A percentile compares a stretch with the other conserved stretches of the same genome.
These are phyloP conservation scores for Trachelus stipa DNA, from an alignment of 2,888 invertebrate species.

Conservation along the genomic window DNA sequence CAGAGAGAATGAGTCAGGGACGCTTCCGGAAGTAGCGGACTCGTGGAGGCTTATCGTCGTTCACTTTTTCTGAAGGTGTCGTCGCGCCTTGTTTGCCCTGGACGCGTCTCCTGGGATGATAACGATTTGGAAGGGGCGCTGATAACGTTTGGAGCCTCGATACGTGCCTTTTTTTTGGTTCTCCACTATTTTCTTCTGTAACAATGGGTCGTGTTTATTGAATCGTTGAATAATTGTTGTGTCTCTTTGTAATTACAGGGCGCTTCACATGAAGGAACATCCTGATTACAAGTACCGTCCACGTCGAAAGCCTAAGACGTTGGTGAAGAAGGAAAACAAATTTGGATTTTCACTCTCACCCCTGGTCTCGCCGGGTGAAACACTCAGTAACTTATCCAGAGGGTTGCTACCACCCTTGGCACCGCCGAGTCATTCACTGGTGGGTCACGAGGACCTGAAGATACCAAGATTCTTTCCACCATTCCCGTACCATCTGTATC, in stretches of 20 bases:
- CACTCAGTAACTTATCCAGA: conserved; percentile 54
- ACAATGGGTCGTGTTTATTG: not conserved
- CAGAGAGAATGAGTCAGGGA: not conserved
- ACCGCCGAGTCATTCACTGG: conserved; percentile 69
- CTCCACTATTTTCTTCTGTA: not conserved
- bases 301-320: conserved; percentile 86
- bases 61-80: conserved; percentile 3
- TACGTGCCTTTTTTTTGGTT: not conserved
- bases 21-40: not conserved
- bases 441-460: conserved; percentile 73
- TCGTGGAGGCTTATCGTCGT: not conserved
- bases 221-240: not conserved
- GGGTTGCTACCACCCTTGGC: conserved; percentile 63
- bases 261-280: conserved; percentile 93
- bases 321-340: conserved; percentile 84
- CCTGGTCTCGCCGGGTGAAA: conserved; percentile 70
- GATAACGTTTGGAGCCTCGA: not conserved
- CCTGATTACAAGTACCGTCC: conserved; percentile 94
- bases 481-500: conserved; percentile 78
- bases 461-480: conserved; percentile 79
- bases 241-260: conserved; percentile 71
- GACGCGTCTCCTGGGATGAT: not conserved
- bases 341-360: conserved; percentile 78
- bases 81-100: conserved; percentile 9
- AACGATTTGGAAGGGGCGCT: not conserved